These are phyloP conservation scores for Alexandromys fortis DNA, from an alignment of 2,113 vertebrate genomes.

Conservation along the genomic window DNA sequence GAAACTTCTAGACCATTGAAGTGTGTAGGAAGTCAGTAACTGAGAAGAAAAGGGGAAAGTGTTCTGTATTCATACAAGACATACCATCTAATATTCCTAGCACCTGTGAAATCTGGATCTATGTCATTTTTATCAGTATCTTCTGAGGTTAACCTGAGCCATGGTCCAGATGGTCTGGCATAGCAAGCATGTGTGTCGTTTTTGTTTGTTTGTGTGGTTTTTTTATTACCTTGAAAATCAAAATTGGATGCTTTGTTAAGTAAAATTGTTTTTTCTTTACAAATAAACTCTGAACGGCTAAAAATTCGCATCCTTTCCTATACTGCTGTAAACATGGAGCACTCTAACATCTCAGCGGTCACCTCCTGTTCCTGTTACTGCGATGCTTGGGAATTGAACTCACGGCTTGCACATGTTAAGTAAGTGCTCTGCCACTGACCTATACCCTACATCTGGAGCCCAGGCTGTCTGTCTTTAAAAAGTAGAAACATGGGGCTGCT, in stretches of 20 bases:
- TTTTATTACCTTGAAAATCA: constrained; percentile 6
- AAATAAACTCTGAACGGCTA: constrained; percentile 29
- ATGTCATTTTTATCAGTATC: neutral
- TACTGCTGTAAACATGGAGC: neutral
- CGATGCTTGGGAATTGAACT: neutral
- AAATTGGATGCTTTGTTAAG: constrained; percentile 21
- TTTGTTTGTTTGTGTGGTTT: neutral
- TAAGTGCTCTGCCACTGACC: neutral
- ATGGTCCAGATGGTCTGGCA: neutral
- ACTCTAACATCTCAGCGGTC: neutral
- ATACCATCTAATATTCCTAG: neutral
- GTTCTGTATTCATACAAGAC: neutral
- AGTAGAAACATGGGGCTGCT: neutral
- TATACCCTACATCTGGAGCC: neutral
- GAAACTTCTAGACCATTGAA: neutral
- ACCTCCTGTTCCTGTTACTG: neutral
- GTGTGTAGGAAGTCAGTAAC: neutral
- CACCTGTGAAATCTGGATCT: neutral
- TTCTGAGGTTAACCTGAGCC: neutral
- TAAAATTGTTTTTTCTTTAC: constrained; percentile 36
- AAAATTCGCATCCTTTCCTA: neutral
- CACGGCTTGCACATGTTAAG: too few species aligned
- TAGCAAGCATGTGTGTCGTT: neutral
- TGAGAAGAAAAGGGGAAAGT: neutral
- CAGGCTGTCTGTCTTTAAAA: neutral